Percentiles rank a stretch among this genome's conserved stretches.
phyloP scores from a whole-genome alignment of 2,888 invertebrate species.

The Lepidocyrtoides sp. region DNA sequence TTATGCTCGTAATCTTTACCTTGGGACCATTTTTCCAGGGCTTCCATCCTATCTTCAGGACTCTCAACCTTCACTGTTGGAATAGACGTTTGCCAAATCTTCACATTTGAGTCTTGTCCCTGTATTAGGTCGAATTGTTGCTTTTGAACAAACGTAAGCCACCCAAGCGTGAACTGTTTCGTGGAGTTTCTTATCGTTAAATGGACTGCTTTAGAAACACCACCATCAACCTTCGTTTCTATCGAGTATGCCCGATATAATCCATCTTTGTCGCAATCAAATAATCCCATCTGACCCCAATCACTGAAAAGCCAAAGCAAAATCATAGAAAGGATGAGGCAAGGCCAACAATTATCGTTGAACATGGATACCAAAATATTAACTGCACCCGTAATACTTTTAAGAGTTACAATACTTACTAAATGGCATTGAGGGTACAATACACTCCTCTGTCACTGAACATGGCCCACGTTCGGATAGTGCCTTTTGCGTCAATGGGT shows the following conservation, averaged over 20 bases:
- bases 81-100: neutral
- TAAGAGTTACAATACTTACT: constrained; percentile 34
- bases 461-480: constrained; percentile 61
- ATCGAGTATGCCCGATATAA: constrained; percentile 55
- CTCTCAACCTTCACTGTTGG: too few relatives aligned
- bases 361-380: neutral
- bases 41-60: neutral
- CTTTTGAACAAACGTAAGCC: neutral
- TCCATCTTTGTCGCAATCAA: constrained; percentile 29
- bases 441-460: neutral
- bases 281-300: constrained; percentile 58
- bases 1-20: neutral
- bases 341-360: too few relatives aligned
- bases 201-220: neutral
- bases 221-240: neutral
- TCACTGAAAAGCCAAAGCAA: too few relatives aligned
- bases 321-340: too few relatives aligned
- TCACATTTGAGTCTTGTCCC: neutral
- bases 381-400: too few relatives aligned
- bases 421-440: constrained; percentile 26
- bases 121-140: too few relatives aligned
- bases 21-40: neutral
- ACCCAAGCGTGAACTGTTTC: neutral
- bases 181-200: neutral
- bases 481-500: neutral